phyloP scores from a whole-genome alignment of 2,888 invertebrate genomes.

The Netelia melanura region DNA sequence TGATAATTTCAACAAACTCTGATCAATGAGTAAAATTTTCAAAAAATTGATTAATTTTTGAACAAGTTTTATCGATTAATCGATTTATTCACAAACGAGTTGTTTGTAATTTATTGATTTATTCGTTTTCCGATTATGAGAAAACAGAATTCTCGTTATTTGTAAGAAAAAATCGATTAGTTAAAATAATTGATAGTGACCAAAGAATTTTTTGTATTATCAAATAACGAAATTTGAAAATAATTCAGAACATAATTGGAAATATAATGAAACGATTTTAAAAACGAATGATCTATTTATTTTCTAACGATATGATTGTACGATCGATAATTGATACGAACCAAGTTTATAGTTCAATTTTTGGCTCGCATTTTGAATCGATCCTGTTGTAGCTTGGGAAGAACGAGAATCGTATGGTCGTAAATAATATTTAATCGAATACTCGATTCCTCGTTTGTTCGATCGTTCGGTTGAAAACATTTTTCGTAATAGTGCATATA shows the following conservation, averaged over 20 bases:
- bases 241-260: no score
- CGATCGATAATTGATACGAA: conserved; percentile 20
- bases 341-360: conserved; percentile 45
- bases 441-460: neutral
- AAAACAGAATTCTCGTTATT: no score
- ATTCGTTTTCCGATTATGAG: no score
- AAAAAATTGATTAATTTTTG: neutral
- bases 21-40: neutral
- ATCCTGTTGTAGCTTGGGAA: neutral
- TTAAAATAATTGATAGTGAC: no score
- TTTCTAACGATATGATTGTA: conserved; percentile 22
- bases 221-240: no score
- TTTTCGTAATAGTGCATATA: neutral
- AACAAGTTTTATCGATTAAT: no score
- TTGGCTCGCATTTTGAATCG: conserved; percentile 21
- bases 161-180: no score
- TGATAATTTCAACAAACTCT: neutral
- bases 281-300: neutral
- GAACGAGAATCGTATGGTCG: neutral
- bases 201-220: no score
- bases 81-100: no score
- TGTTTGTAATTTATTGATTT: no score
- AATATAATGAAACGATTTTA: neutral
- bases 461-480: neutral
- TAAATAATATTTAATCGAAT: neutral